Evolutionary conservation across 2,113 vertebrate genomes (phyloP), one percentile per base, ranked within the genome.

Genomic region (Chrysochloris asiatica): DNA sequence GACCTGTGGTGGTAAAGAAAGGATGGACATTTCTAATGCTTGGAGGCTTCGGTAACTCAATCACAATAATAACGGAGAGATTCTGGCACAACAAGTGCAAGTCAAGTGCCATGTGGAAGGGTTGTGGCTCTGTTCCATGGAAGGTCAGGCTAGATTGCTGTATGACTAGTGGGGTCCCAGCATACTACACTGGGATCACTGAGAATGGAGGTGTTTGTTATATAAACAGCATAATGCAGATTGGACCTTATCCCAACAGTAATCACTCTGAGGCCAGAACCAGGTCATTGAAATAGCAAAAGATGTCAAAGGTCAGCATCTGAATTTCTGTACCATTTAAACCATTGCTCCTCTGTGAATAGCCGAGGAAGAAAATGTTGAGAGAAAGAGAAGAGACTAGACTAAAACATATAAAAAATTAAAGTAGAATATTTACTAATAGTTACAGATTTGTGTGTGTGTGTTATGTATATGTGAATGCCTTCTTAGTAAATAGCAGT

Each of bases 301-400:
- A 2, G 36, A 16, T n/a, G 3, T 4, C 28, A 50, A 19, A 1
- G 1, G 14, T 2, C 11, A 6, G 1, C 10, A 36, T 36, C 52
- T 54, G 33, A 59, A 69, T 7, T 38, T 47, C 14, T 67, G 1
- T 36, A 8, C 28, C 11, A 67, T 4, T 50, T 28, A 45, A 73
- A 28, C 43, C 6, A 30, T 16, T 45, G 69, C 22, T 26, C 69
- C 24, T 5, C 43, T 73, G 24, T 8, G 38, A 26, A 72, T 72
- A 8, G 45, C 38, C 28, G 11, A 43, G 13, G 69, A 7, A 43
- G 24, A 43, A 26, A 43, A 26, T 26, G 10, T 10, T 26, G 61
- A 4, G 69, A 22, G n/a, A 72, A 72, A 26, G 38, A 24, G 38
- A 24, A 30, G 6, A 10, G 36, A 13, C 50, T 17, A 28, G 30